phyloP scores from a whole-genome alignment of 2,888 invertebrate genomes.

The Euzetes globulus region DNA sequence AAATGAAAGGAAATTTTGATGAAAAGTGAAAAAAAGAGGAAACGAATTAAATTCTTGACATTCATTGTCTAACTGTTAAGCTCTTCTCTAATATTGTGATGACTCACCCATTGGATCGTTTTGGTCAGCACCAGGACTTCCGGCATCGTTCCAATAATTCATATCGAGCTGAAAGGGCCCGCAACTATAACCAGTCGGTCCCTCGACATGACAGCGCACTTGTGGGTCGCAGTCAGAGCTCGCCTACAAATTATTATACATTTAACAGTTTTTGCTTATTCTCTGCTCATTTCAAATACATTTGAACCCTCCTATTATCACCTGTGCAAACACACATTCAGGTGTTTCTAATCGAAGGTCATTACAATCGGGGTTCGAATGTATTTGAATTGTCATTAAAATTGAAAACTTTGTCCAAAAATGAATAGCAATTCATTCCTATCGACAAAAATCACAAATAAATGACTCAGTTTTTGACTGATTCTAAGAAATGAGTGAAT shows the following conservation, averaged over 20 bases:
- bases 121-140: conserved; percentile 27
- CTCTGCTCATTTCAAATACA: not conserved
- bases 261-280: not conserved
- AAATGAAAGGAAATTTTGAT: too few species aligned
- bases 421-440: not conserved
- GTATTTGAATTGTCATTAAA: not conserved
- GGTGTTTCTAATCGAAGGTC: too few species aligned
- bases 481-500: not conserved
- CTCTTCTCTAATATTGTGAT: not conserved
- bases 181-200: conserved; percentile 30
- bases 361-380: too few species aligned
- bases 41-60: not conserved
- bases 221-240: conserved; percentile 34
- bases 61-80: not conserved
- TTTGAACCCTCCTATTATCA: not conserved
- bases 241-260: conserved; percentile 29
- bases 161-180: conserved; percentile 36
- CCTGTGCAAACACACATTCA: not conserved
- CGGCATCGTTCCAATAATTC: conserved; percentile 35
- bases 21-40: too few species aligned
- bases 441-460: conserved; percentile 23
- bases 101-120: conserved; percentile 35
- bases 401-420: not conserved
- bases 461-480: not conserved
- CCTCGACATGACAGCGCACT: conserved; percentile 36